These are phyloP conservation scores for Yponomeuta malinellus DNA, from an alignment of 2,888 invertebrate species.

Conservation along the genomic window DNA sequence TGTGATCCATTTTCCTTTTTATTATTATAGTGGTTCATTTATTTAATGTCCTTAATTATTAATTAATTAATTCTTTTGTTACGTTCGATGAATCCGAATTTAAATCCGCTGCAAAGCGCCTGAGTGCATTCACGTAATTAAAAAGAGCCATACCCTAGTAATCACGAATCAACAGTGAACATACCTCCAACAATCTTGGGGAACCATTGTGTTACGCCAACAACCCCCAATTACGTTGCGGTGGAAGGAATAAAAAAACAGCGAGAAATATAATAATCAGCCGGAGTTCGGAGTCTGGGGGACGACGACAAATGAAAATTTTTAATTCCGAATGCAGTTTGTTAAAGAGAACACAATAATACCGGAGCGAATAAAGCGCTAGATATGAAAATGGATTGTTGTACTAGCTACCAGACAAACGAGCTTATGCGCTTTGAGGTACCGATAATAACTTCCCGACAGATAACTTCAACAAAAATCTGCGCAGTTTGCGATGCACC, in stretches of 20 bases:
- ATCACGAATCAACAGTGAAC: neutral
- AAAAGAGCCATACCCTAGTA: neutral
- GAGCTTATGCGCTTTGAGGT: neutral
- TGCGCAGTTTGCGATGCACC: no score
- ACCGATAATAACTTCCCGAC: no score
- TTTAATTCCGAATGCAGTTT: slow-evolving; percentile 76
- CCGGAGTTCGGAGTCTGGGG: neutral
- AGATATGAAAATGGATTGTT: slow-evolving; percentile 40
- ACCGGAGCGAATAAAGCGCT: slow-evolving; percentile 60
- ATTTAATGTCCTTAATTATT: no score
- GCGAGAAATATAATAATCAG: slow-evolving; percentile 56
- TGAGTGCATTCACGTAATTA: neutral
- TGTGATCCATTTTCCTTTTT: no score
- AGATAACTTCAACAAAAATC: no score
- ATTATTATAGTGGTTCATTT: no score
- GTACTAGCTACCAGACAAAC: slow-evolving; percentile 1
- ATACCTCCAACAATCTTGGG: neutral
- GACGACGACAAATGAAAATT: slow-evolving; percentile 62
- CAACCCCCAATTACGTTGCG: slow-evolving; percentile 72
- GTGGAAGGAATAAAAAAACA: slow-evolving; percentile 32
- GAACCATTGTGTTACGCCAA: neutral
- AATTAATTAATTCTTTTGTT: no score
- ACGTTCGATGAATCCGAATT: no score
- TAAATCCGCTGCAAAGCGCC: no score
- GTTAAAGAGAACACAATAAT: slow-evolving; percentile 42